Percentiles rank a stretch among this genome's conserved stretches.
Conservation (phyloP, 2,888 invertebrate genomes). For the Hedychridium roseum region DNA sequence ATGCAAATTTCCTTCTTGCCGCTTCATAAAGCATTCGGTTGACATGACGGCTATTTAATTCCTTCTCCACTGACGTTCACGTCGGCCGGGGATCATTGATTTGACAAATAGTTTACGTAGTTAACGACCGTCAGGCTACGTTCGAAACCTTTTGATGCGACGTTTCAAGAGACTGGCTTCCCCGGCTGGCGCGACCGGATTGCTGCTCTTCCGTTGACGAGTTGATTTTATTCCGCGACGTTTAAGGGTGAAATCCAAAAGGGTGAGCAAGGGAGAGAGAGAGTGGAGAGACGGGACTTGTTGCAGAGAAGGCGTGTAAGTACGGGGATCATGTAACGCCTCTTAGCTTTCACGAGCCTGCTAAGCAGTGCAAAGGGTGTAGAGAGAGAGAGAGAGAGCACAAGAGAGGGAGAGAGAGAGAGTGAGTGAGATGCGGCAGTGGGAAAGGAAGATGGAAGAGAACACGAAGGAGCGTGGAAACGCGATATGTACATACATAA, state of each 20-base stretch:
- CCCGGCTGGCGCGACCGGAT: too few species aligned
- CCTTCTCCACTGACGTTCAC: too few species aligned
- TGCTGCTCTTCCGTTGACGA: too few species aligned
- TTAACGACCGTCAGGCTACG: too few species aligned
- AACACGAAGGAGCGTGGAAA: not conserved
- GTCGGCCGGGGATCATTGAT: too few species aligned
- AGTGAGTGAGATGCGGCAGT: not conserved
- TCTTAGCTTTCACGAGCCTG: not conserved
- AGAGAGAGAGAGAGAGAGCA: not conserved
- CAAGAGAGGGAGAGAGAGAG: not conserved
- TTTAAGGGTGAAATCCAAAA: slow-evolving; percentile 1
- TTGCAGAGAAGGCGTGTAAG: not conserved
- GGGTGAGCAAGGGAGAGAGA: slow-evolving; percentile 2
- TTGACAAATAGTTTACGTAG: too few species aligned
- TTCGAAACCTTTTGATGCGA: too few species aligned
- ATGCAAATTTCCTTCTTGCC: too few species aligned
- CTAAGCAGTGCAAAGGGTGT: not conserved
- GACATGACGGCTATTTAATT: too few species aligned
- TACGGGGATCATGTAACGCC: not conserved
- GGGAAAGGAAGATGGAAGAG: not conserved
- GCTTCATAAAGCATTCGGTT: too few species aligned
- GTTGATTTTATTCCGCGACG: too few species aligned
- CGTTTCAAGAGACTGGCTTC: too few species aligned
- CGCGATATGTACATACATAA: not conserved
- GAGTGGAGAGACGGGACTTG: not conserved